phyloP scores from a whole-genome alignment of 2,888 invertebrate genomes.

The Myopa testacea region DNA sequence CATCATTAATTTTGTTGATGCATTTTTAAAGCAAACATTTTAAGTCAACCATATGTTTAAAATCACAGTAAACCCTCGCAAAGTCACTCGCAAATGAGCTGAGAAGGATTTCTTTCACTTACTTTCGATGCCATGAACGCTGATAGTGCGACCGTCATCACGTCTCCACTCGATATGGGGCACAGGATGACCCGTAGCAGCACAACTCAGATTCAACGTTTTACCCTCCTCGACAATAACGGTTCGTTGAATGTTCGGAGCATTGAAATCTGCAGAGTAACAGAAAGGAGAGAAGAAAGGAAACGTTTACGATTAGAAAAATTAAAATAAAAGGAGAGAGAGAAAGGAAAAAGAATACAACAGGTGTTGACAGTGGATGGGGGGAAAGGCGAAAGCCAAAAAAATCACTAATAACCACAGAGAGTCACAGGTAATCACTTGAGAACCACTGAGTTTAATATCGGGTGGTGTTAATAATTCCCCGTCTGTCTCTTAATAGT shows the following conservation, averaged over 20 bases:
- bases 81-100: too few species aligned
- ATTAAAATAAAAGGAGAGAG: conserved; percentile 2
- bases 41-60: too few species aligned
- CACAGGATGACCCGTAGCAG: conserved; percentile 80
- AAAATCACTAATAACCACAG: too few species aligned
- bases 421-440: too few species aligned
- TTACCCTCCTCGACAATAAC: conserved; percentile 84
- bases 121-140: conserved; percentile 76
- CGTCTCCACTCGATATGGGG: conserved; percentile 85
- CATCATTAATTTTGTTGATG: too few species aligned
- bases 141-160: conserved; percentile 74
- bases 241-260: conserved; percentile 68
- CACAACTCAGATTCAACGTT: conserved; percentile 84
- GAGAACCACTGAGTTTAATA: too few species aligned
- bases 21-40: too few species aligned
- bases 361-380: too few species aligned
- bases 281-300: not conserved
- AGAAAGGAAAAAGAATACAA: conserved; percentile 6
- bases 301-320: not conserved
- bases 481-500: too few species aligned
- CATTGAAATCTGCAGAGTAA: conserved; percentile 57
- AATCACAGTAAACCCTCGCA: too few species aligned
- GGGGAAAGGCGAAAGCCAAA: too few species aligned
- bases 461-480: too few species aligned
- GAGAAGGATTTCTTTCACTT: conserved; percentile 51